Evolutionary conservation across 1,140 invertebrate species (phyloP), one percentile per base, ranked within the genome.

Genomic region (Plutomurus gul): DNA sequence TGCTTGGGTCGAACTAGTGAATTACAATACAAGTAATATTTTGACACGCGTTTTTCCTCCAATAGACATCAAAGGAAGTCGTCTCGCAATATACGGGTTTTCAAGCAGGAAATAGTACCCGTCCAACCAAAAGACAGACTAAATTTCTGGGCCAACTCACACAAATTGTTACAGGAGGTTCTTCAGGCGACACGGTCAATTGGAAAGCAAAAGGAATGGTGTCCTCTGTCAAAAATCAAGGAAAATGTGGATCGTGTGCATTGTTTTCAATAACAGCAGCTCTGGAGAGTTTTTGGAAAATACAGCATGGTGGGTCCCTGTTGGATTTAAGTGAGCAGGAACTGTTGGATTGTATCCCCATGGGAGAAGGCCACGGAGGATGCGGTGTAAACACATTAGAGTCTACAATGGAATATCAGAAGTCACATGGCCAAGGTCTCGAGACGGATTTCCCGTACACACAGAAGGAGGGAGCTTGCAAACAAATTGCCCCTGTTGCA

Each of bases 301-400:
- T 71, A 7, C n/a, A 13, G 30, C 37, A 76, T 13, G 27, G 27
- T 4, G 33, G 33, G 11, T 36, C 72, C 0, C 33, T 71, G 33
- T 8, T 79, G 20, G 73, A 79, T 40, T 30, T 76, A 7, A 76
- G 60, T 60, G 79, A 80, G 25, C 79, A 80, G 36, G 74, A 76
- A 46, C 33, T 80, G 22, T 10, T 80, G 40, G 74, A 80, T 20
- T 80, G 78, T 27, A 22, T 49, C 18, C 33, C 78, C 27, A 43
- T 27, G 20, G 78, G 78, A 8, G 51, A 80, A 39, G 78, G 49
- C 5, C 65, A 80, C 74, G 43, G 30, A 20, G 74, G 60, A 0
- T 75, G 78, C n/a, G 13, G 20, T 1, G 75, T 51, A 1, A 46
- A 46, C 8, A 70, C 49, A 11, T 70, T 65, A 20, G 37, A 22